Evolutionary conservation across 2,113 vertebrate species (phyloP).

Genomic region (Pterocles gutturalis): DNA sequence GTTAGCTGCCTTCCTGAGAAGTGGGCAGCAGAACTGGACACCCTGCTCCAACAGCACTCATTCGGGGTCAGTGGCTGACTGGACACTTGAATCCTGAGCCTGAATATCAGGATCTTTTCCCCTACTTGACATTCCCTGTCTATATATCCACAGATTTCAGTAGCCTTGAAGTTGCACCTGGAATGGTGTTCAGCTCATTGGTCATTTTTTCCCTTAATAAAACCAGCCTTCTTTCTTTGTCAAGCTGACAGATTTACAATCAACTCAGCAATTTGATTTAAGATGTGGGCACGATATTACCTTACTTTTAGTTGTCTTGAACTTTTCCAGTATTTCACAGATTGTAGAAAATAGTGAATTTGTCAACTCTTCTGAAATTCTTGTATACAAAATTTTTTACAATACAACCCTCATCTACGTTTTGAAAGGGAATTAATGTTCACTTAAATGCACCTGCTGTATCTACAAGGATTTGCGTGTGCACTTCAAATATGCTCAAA

Average conservation of each 20-base stretch:
- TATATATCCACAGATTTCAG: neutral
- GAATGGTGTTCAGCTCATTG: neutral
- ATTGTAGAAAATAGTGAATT: neutral
- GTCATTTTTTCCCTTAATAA: neutral
- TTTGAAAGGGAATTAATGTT: neutral
- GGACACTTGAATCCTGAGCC: neutral
- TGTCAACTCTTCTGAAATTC: neutral
- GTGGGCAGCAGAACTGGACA: neutral
- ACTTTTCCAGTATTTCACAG: neutral
- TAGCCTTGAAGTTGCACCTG: neutral
- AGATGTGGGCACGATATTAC: neutral
- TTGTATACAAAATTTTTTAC: neutral
- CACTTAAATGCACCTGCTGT: neutral
- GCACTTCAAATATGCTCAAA: neutral
- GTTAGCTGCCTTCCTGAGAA: neutral
- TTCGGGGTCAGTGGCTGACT: neutral
- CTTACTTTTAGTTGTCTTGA: neutral
- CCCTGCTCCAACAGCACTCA: accelerated
- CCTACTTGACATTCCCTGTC: neutral
- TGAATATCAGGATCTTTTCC: neutral
- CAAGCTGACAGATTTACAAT: neutral
- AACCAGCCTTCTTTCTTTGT: neutral
- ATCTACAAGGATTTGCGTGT: neutral
- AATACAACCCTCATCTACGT: neutral
- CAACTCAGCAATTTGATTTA: neutral